A percentile compares a stretch with the other conserved stretches of the same genome.
phyloP scores from a whole-genome alignment of 1,140 invertebrate species.

The Linepithema humile region DNA sequence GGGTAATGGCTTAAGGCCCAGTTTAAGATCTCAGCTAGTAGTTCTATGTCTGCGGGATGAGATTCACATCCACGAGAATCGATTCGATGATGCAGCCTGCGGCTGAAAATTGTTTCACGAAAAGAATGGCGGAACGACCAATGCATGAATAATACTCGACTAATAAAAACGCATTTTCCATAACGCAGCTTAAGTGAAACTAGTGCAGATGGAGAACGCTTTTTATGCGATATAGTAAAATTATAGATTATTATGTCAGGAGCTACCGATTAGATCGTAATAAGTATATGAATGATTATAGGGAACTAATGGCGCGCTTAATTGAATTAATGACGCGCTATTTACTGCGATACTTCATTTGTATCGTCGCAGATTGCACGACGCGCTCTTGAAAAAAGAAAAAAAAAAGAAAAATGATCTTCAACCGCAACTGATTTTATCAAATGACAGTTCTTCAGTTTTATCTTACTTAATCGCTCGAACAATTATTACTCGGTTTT shows the following conservation, averaged over 20 bases:
- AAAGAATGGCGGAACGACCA: background rate
- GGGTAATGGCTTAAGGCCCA: constrained; percentile 75
- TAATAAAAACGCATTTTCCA: background rate
- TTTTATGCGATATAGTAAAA: background rate
- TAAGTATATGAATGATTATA: background rate
- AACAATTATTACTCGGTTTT: background rate
- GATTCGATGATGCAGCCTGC: constrained; percentile 15
- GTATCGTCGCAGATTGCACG: background rate
- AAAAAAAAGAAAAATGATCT: background rate
- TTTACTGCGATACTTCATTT: background rate
- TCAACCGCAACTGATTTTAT: background rate
- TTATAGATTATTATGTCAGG: background rate
- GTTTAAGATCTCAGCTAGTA: constrained; percentile 56
- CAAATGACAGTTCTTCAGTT: background rate
- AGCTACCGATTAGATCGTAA: background rate
- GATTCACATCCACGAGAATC: constrained; percentile 50
- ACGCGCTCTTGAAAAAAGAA: too few species aligned
- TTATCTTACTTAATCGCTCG: background rate
- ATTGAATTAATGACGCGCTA: background rate
- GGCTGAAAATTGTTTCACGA: background rate
- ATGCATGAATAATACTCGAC: background rate
- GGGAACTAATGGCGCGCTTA: too few species aligned
- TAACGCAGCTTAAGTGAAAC: background rate
- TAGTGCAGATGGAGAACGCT: background rate
- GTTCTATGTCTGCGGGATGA: constrained; percentile 16